Evolutionary conservation across 2,797 vertebrate genomes (phyloP), one percentile per base, ranked within the genome.

Genomic region (Pygocentrus nattereri): DNA sequence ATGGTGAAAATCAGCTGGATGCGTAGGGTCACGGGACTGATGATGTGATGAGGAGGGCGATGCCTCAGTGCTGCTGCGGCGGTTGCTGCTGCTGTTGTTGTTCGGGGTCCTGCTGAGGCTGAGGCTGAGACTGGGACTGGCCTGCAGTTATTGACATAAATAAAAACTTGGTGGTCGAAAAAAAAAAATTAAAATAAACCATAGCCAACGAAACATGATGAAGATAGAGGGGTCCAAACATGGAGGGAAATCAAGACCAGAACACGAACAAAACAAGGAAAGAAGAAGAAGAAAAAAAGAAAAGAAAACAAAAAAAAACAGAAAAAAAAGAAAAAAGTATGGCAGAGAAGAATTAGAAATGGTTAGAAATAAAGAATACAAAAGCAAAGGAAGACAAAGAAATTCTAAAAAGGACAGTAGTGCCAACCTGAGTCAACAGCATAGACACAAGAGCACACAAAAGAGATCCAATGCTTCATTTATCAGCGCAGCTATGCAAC

Each of bases 131-230:
- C 87, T 94, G 93, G 80, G 94, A 95, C 87, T 95, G 95, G 94
- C 97, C 97, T 99, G 97, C 93, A 98, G 96, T 97, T 97, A 98
- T 97, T 85, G 97, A 99, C 96, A 98, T 95, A 98, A 99, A 99
- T 96, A 98, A 98, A 97, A 97, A 97, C 96, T 97, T 97, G 96
- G 96, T 97, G 95, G 96, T 97, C 96, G 96, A 96, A 97, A 94
- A 91, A 94, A 92, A 93, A 93, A 74, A 96, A 50, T 78, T 80
- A 85, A 81, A 84, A 85, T 74, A 86, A 88, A 80, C 89, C 82
- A 91, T 94, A 96, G 95, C 94, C 95, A 91, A 83, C 95, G 93
- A 96, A 85, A 93, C 92, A 90, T 95, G 95, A 93, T 92, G 89
- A 93, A 95, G 92, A 87, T 88, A 90, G 78, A 89, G 78, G 68